phyloP scores from a whole-genome alignment of 2,888 invertebrate genomes.

The Ichneumoninae sp. region DNA sequence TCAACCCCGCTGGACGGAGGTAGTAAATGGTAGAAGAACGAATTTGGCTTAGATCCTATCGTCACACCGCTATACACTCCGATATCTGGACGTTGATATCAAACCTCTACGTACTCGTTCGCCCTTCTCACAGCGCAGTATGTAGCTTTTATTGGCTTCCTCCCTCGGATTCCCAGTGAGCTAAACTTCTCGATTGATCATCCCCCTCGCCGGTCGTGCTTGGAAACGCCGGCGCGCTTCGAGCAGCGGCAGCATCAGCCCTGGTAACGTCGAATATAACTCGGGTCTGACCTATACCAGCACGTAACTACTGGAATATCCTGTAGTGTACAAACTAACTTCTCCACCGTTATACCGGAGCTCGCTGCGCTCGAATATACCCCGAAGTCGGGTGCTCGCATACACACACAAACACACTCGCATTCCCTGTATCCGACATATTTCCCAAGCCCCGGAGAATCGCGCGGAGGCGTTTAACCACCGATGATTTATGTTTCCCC shows the following conservation, averaged over 20 bases:
- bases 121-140: slow-evolving; percentile 14
- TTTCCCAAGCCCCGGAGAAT: slow-evolving; percentile 34
- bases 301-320: slow-evolving; percentile 61
- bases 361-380: neutral
- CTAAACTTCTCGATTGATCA: slow-evolving; percentile 63
- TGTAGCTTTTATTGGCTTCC: slow-evolving; percentile 60
- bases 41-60: neutral
- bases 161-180: slow-evolving; percentile 47
- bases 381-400: neutral
- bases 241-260: neutral
- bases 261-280: slow-evolving; percentile 17
- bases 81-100: slow-evolving; percentile 4
- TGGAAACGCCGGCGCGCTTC: neutral
- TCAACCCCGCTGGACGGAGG: neutral
- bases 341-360: slow-evolving; percentile 40
- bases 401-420: neutral
- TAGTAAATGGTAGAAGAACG: neutral
- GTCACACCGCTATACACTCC: neutral
- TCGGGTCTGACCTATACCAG: slow-evolving; percentile 40
- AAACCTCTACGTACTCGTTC: neutral
- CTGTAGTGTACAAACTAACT: slow-evolving; percentile 59
- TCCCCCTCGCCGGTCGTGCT: slow-evolving; percentile 32
- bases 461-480: slow-evolving; percentile 60
- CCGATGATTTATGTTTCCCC: slow-evolving; percentile 66
- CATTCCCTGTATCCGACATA: slow-evolving; percentile 25